A percentile compares a stretch with the other conserved stretches of the same genome.
These are phyloP conservation scores for Chaetogeoica ovagalla DNA, from an alignment of 2,888 invertebrate species.

Conservation along the genomic window DNA sequence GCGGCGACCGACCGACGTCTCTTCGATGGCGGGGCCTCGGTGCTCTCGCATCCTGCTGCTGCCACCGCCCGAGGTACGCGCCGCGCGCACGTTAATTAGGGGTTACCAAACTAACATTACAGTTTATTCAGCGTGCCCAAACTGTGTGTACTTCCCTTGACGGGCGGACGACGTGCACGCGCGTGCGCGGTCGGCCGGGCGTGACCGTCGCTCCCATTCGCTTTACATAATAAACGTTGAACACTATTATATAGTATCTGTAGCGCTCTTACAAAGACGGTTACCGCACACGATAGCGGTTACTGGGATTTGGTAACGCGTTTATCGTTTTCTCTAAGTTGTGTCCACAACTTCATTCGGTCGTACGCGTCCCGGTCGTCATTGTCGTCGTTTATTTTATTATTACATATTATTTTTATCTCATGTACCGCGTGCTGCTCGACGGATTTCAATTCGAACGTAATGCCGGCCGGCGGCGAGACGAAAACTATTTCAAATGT, in stretches of 20 bases:
- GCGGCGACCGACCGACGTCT: slow-evolving; percentile 37
- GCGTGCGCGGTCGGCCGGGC: slow-evolving; percentile 16
- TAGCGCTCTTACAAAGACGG: neutral
- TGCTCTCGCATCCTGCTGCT: slow-evolving; percentile 37
- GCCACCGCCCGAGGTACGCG: neutral
- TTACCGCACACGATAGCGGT: neutral
- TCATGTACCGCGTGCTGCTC: too few species aligned
- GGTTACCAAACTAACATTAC: slow-evolving; percentile 29
- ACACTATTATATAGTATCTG: too few species aligned
- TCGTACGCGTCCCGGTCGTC: neutral
- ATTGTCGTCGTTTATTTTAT: neutral
- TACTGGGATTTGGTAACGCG: neutral
- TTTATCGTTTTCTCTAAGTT: neutral
- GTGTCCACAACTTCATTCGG: neutral
- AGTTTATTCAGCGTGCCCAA: too few species aligned
- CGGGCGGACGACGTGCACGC: neutral
- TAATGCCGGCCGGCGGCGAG: neutral
- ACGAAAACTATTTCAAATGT: too few species aligned
- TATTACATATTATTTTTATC: too few species aligned
- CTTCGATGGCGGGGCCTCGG: slow-evolving; percentile 32
- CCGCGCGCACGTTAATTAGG: slow-evolving; percentile 31
- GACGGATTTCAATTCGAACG: neutral
- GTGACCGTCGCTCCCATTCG: too few species aligned
- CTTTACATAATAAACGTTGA: too few species aligned
- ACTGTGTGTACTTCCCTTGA: neutral